These are phyloP conservation scores for Myotis vivesi DNA, from an alignment of 2,797 vertebrate genomes.

Conservation along the genomic window DNA sequence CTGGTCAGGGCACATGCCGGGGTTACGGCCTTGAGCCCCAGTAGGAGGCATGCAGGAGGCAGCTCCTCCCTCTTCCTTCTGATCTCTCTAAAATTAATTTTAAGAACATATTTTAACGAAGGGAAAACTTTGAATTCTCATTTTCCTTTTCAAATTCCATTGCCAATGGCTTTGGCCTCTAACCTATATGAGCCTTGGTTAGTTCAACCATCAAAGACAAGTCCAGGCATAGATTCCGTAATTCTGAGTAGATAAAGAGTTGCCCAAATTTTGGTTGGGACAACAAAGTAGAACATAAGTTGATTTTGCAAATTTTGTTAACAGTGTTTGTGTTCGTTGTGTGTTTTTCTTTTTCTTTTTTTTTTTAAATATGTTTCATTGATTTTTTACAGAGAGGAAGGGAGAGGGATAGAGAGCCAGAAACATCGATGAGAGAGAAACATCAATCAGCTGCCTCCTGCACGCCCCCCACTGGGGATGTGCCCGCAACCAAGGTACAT, in stretches of 20 bases:
- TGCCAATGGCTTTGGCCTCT: not conserved
- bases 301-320: not conserved
- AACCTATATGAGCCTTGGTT: too few relatives aligned
- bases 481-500: too few relatives aligned
- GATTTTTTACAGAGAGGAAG: too few relatives aligned
- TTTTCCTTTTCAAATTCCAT: not conserved
- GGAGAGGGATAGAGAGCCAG: too few relatives aligned
- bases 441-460: too few relatives aligned
- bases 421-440: too few relatives aligned
- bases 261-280: not conserved
- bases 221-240: fast-evolving
- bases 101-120: not conserved
- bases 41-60: not conserved
- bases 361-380: too few relatives aligned
- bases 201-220: not conserved
- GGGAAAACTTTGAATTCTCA: not conserved
- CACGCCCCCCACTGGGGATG: too few relatives aligned
- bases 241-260: not conserved
- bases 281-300: not conserved
- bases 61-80: not conserved
- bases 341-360: too few relatives aligned
- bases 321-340: not conserved
- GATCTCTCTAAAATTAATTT: not conserved
- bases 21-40: not conserved
- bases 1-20: not conserved